Evolutionary conservation across 2,888 invertebrate species (phyloP).

Genomic region (Microchrysa polita): DNA sequence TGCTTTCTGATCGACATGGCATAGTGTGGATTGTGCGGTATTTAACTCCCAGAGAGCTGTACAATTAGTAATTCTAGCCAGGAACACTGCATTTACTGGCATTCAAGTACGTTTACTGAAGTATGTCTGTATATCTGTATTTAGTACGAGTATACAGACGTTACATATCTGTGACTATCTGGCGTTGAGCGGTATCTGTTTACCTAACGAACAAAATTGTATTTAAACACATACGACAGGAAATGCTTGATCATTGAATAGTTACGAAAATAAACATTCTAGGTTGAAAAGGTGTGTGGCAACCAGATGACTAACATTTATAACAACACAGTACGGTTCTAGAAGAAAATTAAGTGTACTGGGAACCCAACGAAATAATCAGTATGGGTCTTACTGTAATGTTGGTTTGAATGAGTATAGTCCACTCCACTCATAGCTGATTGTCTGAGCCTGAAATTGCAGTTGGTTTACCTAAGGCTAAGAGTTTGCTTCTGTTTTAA

Average conservation of each 20-base stretch:
- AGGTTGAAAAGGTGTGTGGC: constrained; percentile 6
- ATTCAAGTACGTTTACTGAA: too few relatives aligned
- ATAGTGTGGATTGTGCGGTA: too few relatives aligned
- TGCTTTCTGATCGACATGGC: too few relatives aligned
- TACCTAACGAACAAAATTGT: too few relatives aligned
- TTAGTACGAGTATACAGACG: too few relatives aligned
- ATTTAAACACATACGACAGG: constrained; percentile 13
- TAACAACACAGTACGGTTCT: constrained; percentile 20
- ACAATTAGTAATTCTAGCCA: too few relatives aligned
- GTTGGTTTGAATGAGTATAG: neutral
- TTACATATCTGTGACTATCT: too few relatives aligned
- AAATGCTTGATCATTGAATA: constrained; percentile 35
- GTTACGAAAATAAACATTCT: constrained; percentile 21
- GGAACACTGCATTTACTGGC: too few relatives aligned
- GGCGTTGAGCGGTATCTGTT: too few relatives aligned
- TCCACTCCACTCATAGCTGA: neutral
- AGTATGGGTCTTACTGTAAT: constrained; percentile 5
- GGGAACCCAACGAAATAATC: constrained; percentile 31
- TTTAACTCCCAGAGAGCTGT: too few relatives aligned
- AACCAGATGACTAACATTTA: constrained; percentile 33
- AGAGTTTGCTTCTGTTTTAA: neutral
- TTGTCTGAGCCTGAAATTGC: neutral
- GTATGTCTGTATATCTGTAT: too few relatives aligned
- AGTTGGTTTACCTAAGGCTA: neutral
- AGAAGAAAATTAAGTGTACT: constrained; percentile 7